Conservation (phyloP, 2,113 vertebrate species). For the Acrocephalus arundinaceus region DNA sequence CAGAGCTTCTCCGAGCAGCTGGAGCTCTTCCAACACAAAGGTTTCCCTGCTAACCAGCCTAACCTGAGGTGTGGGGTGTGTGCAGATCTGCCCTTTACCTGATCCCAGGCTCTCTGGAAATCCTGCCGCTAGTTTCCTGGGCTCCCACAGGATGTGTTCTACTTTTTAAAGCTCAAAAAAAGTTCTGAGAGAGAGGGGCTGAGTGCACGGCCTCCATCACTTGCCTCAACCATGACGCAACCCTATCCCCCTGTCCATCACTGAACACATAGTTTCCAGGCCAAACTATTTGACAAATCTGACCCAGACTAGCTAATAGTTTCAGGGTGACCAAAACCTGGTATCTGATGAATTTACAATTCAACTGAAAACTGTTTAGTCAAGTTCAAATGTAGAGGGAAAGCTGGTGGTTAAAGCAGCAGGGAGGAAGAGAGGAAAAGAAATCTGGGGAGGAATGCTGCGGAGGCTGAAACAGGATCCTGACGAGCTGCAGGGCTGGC, state of each 20-base stretch:
- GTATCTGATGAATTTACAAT: background rate
- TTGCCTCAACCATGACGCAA: background rate
- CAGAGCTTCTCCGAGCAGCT: background rate
- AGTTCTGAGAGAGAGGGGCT: background rate
- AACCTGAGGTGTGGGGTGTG: background rate
- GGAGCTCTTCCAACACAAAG: background rate
- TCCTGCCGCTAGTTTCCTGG: background rate
- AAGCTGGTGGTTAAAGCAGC: constrained; percentile 13
- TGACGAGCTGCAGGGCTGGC: background rate
- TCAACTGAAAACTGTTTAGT: background rate
- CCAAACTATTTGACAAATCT: constrained; percentile 9
- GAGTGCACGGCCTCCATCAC: background rate
- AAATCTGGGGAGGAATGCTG: background rate
- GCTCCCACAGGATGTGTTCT: background rate
- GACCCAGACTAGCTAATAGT: background rate
- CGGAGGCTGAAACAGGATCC: background rate
- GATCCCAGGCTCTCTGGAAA: background rate
- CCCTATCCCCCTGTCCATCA: background rate
- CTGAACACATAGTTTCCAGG: background rate
- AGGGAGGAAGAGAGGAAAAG: background rate
- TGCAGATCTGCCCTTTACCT: background rate
- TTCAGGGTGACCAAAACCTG: constrained; percentile 22
- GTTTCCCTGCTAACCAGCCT: background rate
- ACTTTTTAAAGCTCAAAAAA: background rate
- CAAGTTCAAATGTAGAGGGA: background rate